A percentile compares a stretch with the other conserved stretches of the same genome.
Evolutionary conservation across 2,797 vertebrate species (phyloP).

Genomic region (Necrosyrtes monachus): DNA sequence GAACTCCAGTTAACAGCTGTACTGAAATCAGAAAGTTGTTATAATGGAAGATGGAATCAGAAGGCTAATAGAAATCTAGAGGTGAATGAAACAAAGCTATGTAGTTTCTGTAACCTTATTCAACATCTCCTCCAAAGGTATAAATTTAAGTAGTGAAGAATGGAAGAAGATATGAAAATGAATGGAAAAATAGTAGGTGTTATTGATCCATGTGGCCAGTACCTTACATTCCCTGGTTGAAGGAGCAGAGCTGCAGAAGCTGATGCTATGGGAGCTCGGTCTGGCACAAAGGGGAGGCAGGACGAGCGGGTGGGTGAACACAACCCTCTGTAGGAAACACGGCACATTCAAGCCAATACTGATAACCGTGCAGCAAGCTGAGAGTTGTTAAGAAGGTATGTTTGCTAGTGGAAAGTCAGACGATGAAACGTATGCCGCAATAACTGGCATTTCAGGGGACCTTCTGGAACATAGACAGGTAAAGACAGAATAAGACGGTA

Average conservation of each 20-base stretch:
- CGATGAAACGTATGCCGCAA: not conserved
- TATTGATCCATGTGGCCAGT: not conserved
- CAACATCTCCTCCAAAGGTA: not conserved
- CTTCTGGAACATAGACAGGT: not conserved
- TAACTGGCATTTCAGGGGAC: not conserved
- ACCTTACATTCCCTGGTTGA: accelerated
- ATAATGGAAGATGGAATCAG: not conserved
- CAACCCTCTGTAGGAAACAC: not conserved
- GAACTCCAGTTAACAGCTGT: not conserved
- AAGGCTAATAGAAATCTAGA: not conserved
- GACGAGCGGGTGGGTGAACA: not conserved
- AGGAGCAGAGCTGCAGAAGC: not conserved
- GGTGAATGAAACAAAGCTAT: not conserved
- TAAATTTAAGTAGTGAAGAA: not conserved
- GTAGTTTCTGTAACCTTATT: not conserved
- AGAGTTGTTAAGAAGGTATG: not conserved
- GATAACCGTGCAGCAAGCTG: accelerated
- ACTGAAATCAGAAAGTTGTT: not conserved
- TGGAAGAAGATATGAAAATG: not conserved
- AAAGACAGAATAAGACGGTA: not conserved
- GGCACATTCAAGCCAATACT: not conserved
- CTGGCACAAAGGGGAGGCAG: no score
- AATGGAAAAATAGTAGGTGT: not conserved
- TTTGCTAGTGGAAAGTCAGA: not conserved
- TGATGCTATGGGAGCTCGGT: not conserved